phyloP scores from a whole-genome alignment of 1,140 invertebrate genomes.

The Mylabris phalerata region DNA sequence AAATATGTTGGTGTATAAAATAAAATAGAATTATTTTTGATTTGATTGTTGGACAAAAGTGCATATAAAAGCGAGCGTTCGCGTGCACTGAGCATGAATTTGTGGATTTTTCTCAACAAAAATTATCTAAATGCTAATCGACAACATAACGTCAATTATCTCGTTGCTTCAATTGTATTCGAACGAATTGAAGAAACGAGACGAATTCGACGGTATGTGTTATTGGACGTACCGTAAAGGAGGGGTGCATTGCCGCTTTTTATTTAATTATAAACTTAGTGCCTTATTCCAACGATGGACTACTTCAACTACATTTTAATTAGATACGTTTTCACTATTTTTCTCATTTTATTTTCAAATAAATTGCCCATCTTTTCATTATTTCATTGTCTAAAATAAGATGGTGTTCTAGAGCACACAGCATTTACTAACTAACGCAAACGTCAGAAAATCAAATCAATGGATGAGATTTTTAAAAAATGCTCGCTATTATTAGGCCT shows the following conservation, averaged over 20 bases:
- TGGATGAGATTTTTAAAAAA: neutral
- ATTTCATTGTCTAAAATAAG: slow-evolving; percentile 19
- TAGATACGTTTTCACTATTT: neutral
- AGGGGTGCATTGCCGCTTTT: slow-evolving; percentile 36
- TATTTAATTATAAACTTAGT: slow-evolving; percentile 23
- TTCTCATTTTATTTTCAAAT: neutral
- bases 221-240: slow-evolving; percentile 33
- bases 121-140: slow-evolving; percentile 12
- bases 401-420: slow-evolving; percentile 32
- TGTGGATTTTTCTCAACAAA: slow-evolving; percentile 1
- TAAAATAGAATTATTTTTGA: slow-evolving; percentile 9
- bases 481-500: slow-evolving; percentile 10
- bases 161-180: neutral
- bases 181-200: no score
- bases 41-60: slow-evolving; percentile 19
- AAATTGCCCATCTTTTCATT: slow-evolving; percentile 10
- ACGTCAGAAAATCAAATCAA: neutral
- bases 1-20: neutral
- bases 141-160: slow-evolving; percentile 14
- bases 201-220: slow-evolving; percentile 17
- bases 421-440: slow-evolving; percentile 15
- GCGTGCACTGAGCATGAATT: slow-evolving; percentile 28
- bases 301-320: slow-evolving; percentile 10
- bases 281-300: slow-evolving; percentile 24
- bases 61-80: slow-evolving; percentile 12